A percentile compares a stretch with the other conserved stretches of the same genome.
Evolutionary conservation across 2,113 vertebrate species (phyloP).

Genomic region (Alethe diademata): DNA sequence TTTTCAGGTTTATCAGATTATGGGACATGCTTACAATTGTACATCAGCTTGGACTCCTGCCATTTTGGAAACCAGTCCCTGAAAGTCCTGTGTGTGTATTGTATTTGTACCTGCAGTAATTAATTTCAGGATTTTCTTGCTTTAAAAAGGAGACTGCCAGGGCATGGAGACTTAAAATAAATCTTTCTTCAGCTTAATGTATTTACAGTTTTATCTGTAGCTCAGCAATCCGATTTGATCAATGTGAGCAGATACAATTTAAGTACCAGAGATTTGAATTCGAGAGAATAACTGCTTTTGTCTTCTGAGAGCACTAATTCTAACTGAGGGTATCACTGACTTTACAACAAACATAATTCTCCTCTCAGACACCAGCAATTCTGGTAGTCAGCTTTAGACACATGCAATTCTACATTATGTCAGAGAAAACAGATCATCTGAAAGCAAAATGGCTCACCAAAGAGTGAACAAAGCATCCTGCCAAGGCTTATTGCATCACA

Average conservation of each 20-base stretch:
- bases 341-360: not conserved
- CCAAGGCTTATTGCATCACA: rapidly evolving
- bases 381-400: not conserved
- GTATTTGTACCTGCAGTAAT: not conserved
- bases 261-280: not conserved
- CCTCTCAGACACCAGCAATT: not conserved
- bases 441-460: not conserved
- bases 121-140: not conserved
- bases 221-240: constrained; percentile 11
- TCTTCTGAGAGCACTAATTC: not conserved
- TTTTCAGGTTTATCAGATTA: not conserved
- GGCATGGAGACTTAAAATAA: not conserved
- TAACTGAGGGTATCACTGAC: not conserved
- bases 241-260: not conserved
- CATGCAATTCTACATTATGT: not conserved
- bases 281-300: not conserved
- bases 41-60: not conserved
- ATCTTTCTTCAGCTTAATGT: not conserved
- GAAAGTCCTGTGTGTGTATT: not conserved
- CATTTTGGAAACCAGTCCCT: not conserved
- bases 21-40: not conserved
- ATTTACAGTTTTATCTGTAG: constrained; percentile 9
- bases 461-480: not conserved
- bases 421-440: constrained; percentile 10
- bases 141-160: not conserved